Percentiles rank a stretch among this genome's conserved stretches.
phyloP scores from a whole-genome alignment of 2,797 vertebrate species.

The Brachyalestes nurse region DNA sequence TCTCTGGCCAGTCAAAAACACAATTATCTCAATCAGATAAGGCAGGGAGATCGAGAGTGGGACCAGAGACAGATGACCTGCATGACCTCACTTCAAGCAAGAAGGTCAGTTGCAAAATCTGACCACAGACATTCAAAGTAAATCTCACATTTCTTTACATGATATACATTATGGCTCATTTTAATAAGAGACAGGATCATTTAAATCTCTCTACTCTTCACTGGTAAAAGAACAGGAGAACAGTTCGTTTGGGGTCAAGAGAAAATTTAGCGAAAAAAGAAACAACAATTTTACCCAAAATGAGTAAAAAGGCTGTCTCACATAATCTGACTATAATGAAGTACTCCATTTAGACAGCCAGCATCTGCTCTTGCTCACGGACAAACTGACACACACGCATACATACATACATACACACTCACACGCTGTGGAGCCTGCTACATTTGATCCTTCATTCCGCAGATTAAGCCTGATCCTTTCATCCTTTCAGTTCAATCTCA shows the following conservation, averaged over 20 bases:
- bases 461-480: constrained; percentile 47
- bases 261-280: background rate
- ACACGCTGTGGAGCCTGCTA: constrained; percentile 1
- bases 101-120: constrained; percentile 5
- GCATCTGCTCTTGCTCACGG: constrained; percentile 48
- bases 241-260: background rate
- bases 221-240: background rate
- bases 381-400: constrained; percentile 26
- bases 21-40: constrained; percentile 32
- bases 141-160: background rate
- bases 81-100: constrained; percentile 1
- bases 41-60: background rate
- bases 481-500: constrained; percentile 1
- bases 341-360: constrained; percentile 61
- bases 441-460: constrained; percentile 52
- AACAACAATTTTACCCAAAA: background rate
- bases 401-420: background rate
- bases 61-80: background rate
- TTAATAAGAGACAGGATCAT: background rate
- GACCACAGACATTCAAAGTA: background rate
- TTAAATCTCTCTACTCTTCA: background rate
- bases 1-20: constrained; percentile 5
- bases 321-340: constrained; percentile 63
- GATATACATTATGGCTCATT: background rate
- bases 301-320: constrained; percentile 38